Percentiles rank a stretch among this genome's conserved stretches.
Evolutionary conservation across 1,140 invertebrate species (phyloP).

Genomic region (Dendroctonus ponderosae): DNA sequence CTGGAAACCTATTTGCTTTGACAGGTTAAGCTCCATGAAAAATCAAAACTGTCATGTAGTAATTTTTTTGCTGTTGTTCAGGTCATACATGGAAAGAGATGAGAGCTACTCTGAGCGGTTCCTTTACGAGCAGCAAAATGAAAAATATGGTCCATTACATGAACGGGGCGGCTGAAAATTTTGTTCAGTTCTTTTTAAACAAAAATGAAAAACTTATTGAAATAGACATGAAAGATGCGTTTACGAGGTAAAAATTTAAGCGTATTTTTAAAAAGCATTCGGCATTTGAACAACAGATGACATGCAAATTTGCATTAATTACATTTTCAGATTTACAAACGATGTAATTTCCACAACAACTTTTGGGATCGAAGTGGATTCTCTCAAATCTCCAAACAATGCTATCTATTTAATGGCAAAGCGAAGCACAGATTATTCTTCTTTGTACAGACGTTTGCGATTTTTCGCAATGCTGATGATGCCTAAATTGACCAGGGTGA

Average conservation of each 20-base stretch:
- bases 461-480: constrained; percentile 27
- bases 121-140: constrained; percentile 52
- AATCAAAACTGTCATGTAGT: no score
- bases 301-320: background rate
- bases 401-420: constrained; percentile 47
- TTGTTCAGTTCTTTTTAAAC: constrained; percentile 41
- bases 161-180: constrained; percentile 40
- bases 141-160: constrained; percentile 46
- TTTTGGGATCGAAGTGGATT: constrained; percentile 47
- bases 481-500: constrained; percentile 34
- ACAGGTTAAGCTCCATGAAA: no score
- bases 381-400: constrained; percentile 44
- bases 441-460: constrained; percentile 41
- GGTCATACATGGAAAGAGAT: constrained; percentile 51
- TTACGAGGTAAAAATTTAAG: no score
- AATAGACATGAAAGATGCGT: no score
- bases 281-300: background rate
- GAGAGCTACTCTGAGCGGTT: constrained; percentile 47
- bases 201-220: constrained; percentile 25
- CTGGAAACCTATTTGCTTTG: no score
- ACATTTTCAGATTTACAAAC: constrained; percentile 32
- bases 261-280: no score
- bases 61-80: background rate
- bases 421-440: constrained; percentile 36
- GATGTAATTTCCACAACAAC: constrained; percentile 49